Conservation (phyloP, 2,113 vertebrate genomes). For the Telmatochromis sp. region DNA sequence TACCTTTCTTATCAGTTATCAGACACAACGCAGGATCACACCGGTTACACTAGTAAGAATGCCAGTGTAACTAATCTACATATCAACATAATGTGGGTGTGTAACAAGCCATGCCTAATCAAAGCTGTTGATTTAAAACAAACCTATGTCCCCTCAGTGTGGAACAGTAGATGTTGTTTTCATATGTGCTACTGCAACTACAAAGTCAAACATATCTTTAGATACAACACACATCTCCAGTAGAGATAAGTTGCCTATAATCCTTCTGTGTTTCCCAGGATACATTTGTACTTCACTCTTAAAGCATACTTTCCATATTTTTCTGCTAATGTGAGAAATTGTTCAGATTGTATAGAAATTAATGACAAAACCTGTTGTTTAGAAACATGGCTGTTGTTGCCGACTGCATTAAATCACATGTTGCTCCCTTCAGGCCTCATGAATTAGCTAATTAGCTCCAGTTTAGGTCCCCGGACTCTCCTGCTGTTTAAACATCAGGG, state of each 20-base stretch:
- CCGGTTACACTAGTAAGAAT: background rate
- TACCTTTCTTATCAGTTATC: no score
- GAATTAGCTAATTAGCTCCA: constrained; percentile 44
- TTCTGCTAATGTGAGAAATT: background rate
- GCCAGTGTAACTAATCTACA: background rate
- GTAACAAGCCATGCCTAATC: background rate
- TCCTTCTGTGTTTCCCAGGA: background rate
- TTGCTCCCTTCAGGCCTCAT: constrained; percentile 2
- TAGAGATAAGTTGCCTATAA: background rate
- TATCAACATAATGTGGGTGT: background rate
- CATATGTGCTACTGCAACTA: background rate
- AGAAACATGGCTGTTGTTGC: background rate
- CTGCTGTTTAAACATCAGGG: constrained; percentile 26
- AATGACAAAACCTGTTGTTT: background rate
- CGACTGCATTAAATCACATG: constrained; percentile 25
- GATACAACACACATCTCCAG: background rate
- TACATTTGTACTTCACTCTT: background rate
- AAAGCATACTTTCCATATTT: background rate
- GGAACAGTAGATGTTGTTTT: background rate
- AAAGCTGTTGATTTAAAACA: background rate
- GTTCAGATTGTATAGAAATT: background rate
- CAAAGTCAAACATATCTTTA: background rate
- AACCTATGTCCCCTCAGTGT: background rate
- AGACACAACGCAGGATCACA: no score
- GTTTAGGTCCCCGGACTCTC: constrained; percentile 25